A percentile compares a stretch with the other conserved stretches of the same genome.
These are phyloP conservation scores for Phalacrocorax brasilianus DNA, from an alignment of 2,113 vertebrate genomes.

Conservation along the genomic window DNA sequence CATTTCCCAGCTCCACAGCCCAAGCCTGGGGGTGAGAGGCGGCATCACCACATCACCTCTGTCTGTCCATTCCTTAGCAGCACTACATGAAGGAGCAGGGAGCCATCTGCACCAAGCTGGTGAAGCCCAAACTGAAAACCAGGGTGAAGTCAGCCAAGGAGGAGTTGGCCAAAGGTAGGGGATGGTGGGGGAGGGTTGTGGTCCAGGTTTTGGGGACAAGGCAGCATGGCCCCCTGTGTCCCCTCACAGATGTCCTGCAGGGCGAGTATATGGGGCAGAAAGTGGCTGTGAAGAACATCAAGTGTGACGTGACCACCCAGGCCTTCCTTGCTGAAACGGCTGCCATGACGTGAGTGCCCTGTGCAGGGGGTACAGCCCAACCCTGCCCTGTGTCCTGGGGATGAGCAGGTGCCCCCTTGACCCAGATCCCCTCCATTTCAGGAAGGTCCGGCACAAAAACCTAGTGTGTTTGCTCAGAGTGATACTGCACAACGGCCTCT, in stretches of 20 bases:
- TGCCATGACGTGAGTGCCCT: constrained; percentile 87
- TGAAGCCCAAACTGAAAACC: constrained; percentile 85
- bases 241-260: constrained; percentile 80
- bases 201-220: not conserved
- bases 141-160: constrained; percentile 85
- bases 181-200: not conserved
- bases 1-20: not conserved
- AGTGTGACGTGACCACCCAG: constrained; percentile 90
- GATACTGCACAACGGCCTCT: constrained; percentile 88
- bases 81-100: constrained; percentile 87
- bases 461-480: constrained; percentile 87
- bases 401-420: not conserved
- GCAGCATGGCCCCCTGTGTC: not conserved
- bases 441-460: constrained; percentile 90
- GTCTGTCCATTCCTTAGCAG: constrained; percentile 58
- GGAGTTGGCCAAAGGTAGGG: constrained; percentile 86
- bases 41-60: not conserved
- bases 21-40: rapidly evolving
- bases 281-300: constrained; percentile 93
- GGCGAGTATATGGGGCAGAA: constrained; percentile 88
- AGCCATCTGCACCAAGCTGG: constrained; percentile 84
- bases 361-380: rapidly evolving
- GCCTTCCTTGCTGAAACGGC: constrained; percentile 88
- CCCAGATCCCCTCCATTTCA: not conserved
- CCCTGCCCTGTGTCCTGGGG: rapidly evolving